phyloP scores from a whole-genome alignment of 2,113 vertebrate genomes.

The Herpailurus yagouaroundi region DNA sequence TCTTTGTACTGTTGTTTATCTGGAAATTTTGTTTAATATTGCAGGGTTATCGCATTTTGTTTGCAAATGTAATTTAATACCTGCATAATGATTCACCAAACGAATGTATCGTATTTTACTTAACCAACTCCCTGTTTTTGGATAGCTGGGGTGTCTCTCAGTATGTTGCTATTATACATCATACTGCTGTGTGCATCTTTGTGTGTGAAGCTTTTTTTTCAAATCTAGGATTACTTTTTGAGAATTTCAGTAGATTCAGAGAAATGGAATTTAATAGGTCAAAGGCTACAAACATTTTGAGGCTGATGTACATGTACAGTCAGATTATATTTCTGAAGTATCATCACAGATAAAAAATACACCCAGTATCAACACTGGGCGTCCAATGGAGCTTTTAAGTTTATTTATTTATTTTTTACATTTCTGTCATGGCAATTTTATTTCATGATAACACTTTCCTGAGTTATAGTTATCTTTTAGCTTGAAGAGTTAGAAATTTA shows the following conservation, averaged over 20 bases:
- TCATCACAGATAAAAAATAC: background rate
- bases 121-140: background rate
- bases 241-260: background rate
- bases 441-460: background rate
- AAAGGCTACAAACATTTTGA: background rate
- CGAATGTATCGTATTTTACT: rapidly evolving
- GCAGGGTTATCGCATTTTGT: background rate
- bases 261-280: background rate
- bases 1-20: background rate
- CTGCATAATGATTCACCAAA: background rate
- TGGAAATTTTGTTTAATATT: background rate
- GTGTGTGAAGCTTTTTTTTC: background rate
- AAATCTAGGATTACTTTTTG: background rate
- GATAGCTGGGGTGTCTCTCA: background rate
- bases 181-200: background rate
- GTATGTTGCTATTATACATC: rapidly evolving
- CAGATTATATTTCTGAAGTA: background rate
- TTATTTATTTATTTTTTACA: no score
- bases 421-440: background rate
- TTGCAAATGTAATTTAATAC: background rate
- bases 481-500: background rate
- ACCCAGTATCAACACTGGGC: background rate
- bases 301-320: background rate
- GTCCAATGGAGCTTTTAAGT: background rate
- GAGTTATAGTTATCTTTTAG: background rate